phyloP scores from a whole-genome alignment of 2,113 vertebrate genomes.

The Ictidomys tridecemlineatus region DNA sequence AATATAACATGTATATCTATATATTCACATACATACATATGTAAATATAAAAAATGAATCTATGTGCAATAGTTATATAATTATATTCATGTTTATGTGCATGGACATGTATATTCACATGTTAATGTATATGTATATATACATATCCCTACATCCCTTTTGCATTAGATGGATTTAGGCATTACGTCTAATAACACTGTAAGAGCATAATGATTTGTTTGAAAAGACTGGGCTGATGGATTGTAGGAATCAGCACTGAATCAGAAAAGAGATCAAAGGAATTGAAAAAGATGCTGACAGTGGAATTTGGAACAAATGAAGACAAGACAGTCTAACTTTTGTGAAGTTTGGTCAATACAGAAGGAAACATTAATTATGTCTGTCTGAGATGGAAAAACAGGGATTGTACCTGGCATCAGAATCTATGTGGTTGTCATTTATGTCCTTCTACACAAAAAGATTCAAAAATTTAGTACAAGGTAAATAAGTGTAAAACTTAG shows the following conservation, averaged over 20 bases:
- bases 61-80: too few relatives aligned
- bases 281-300: not conserved
- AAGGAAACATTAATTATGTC: not conserved
- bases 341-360: not conserved
- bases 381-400: not conserved
- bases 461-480: not conserved
- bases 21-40: not conserved
- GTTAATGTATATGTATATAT: not conserved
- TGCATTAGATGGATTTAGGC: not conserved
- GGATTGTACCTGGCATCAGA: not conserved
- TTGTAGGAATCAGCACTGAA: not conserved
- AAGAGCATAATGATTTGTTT: not conserved
- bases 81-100: not conserved
- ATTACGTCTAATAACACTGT: not conserved
- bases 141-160: not conserved
- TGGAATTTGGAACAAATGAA: not conserved
- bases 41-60: not conserved
- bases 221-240: not conserved
- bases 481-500: not conserved
- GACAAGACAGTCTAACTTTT: not conserved
- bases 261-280: not conserved
- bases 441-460: not conserved
- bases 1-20: not conserved
- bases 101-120: not conserved
- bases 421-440: not conserved